Percentiles rank a stretch among this genome's conserved stretches.
Evolutionary conservation across 2,888 invertebrate species (phyloP).

Genomic region (Agriopis leucophaearia): DNA sequence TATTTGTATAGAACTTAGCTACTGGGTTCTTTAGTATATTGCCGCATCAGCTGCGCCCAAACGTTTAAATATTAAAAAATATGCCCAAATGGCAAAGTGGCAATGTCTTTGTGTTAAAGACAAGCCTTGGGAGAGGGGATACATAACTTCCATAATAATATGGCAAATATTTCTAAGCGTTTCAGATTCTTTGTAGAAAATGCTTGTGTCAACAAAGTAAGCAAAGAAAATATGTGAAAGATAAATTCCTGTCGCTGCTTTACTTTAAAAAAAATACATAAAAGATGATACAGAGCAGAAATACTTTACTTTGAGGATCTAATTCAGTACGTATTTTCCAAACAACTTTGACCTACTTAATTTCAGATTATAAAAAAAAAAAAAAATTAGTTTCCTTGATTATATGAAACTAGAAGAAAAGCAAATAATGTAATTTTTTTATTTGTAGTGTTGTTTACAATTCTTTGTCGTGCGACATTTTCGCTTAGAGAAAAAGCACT

Average conservation of each 20-base stretch:
- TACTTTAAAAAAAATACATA: not conserved
- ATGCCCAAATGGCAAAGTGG: constrained; percentile 29
- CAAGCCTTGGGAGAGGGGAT: not conserved
- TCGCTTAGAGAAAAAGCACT: too few relatives aligned
- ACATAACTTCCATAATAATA: constrained; percentile 31
- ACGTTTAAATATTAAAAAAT: constrained; percentile 34
- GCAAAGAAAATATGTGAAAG: constrained; percentile 10
- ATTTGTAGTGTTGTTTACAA: too few relatives aligned
- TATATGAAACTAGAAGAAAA: too few relatives aligned
- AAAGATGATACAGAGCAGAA: not conserved
- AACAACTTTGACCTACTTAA: too few relatives aligned
- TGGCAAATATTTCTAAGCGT: constrained; percentile 22
- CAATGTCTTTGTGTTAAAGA: constrained; percentile 33
- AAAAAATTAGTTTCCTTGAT: too few relatives aligned
- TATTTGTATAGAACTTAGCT: not conserved
- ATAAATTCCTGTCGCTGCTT: not conserved
- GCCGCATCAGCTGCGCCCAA: constrained; percentile 24
- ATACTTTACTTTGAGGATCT: not conserved
- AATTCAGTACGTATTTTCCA: too few relatives aligned
- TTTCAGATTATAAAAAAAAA: too few relatives aligned
- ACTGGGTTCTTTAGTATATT: constrained; percentile 6
- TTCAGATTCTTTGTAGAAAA: constrained; percentile 14
- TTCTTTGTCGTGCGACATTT: too few relatives aligned
- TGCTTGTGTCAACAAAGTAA: constrained; percentile 14
- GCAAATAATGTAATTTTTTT: too few relatives aligned